Evolutionary conservation across 2,888 invertebrate species (phyloP).

Genomic region (Leptinotarsa tumamoca): DNA sequence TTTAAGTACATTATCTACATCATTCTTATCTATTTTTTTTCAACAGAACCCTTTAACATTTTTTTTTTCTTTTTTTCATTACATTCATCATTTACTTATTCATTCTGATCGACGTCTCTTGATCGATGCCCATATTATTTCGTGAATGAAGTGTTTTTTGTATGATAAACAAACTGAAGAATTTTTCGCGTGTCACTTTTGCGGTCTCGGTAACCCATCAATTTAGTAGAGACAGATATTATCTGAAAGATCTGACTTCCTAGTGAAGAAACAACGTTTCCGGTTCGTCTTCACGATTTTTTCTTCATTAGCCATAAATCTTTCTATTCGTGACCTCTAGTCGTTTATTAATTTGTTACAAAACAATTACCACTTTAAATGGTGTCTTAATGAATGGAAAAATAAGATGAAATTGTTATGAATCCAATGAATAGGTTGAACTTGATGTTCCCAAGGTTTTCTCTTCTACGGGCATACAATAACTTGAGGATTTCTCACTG

Average conservation of each 20-base stretch:
- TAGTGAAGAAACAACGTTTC: conserved; percentile 21
- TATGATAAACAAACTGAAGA: neutral
- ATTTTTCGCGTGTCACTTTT: neutral
- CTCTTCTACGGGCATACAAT: conserved; percentile 45
- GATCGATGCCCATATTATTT: neutral
- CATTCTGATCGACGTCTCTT: no score
- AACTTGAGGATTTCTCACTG: conserved; percentile 45
- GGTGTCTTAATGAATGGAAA: conserved; percentile 42
- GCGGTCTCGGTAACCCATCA: neutral
- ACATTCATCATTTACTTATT: no score
- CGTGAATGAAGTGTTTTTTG: neutral
- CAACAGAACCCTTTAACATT: no score
- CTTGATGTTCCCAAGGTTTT: conserved; percentile 49
- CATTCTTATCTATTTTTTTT: no score
- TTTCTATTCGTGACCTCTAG: conserved; percentile 6
- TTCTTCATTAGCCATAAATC: conserved; percentile 24
- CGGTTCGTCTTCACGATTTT: conserved; percentile 11
- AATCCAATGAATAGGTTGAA: conserved; percentile 45
- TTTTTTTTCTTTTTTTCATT: no score
- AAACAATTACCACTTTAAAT: conserved; percentile 40
- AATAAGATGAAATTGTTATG: conserved; percentile 40
- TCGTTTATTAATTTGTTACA: conserved; percentile 33
- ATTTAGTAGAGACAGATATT: neutral
- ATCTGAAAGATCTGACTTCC: conserved; percentile 17
- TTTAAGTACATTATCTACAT: no score